Evolutionary conservation across 2,797 vertebrate genomes (phyloP).

Genomic region (Phaenicophaeus curvirostris): DNA sequence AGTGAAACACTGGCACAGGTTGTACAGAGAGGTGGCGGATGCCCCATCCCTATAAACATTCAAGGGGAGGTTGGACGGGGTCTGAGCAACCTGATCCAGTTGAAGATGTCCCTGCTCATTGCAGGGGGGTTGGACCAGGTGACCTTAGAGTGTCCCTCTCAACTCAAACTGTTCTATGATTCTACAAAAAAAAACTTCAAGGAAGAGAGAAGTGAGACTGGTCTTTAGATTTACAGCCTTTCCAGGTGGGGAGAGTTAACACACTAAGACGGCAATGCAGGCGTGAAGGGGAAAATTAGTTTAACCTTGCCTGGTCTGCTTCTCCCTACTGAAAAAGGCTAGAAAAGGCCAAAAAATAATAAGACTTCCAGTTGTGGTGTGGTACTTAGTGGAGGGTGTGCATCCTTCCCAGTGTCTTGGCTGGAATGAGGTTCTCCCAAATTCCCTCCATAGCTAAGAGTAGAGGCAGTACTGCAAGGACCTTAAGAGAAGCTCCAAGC

Average conservation of each 20-base stretch:
- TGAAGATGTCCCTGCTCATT: no score
- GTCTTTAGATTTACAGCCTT: not conserved
- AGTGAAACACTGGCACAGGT: no score
- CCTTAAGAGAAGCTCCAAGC: not conserved
- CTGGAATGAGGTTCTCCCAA: not conserved
- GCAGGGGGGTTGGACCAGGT: no score
- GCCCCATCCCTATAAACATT: no score
- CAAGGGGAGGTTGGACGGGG: no score
- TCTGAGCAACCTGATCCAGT: no score
- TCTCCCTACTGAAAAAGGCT: not conserved
- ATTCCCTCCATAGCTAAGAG: not conserved
- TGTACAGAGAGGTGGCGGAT: no score
- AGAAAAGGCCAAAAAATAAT: not conserved
- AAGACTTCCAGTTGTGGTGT: not conserved
- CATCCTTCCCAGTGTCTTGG: accelerated
- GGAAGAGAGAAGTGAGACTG: not conserved
- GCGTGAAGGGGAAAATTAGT: not conserved
- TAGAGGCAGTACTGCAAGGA: not conserved
- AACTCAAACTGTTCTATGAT: no score
- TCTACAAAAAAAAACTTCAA: not conserved
- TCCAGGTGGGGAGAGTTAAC: not conserved
- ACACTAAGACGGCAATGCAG: not conserved
- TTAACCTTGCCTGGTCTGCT: not conserved
- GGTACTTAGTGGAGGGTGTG: not conserved
- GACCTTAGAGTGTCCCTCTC: no score